Conservation (phyloP, 1,140 invertebrate species). For the Lethocerus indicus region DNA sequence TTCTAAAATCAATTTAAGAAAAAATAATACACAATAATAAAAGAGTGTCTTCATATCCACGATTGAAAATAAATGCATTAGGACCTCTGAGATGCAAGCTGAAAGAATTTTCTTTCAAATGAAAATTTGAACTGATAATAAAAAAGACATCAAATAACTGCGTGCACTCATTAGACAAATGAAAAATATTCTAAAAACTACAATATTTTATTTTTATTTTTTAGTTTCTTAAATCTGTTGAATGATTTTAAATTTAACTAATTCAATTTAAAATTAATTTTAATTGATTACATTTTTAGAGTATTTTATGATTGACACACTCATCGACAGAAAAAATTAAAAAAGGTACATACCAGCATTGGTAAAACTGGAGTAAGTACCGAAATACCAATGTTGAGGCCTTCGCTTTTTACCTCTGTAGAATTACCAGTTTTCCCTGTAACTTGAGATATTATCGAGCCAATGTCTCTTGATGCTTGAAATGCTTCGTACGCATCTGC, state of each 20-base stretch:
- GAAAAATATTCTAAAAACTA: too few species aligned
- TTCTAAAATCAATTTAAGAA: background rate
- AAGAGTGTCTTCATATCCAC: background rate
- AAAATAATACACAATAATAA: background rate
- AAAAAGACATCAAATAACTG: too few species aligned
- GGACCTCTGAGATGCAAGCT: too few species aligned
- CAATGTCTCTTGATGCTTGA: constrained; percentile 64
- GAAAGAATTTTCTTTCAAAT: too few species aligned
- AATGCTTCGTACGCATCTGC: constrained; percentile 73
- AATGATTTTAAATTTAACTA: too few species aligned
- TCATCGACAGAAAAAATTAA: background rate
- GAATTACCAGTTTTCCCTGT: constrained; percentile 17
- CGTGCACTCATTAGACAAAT: too few species aligned
- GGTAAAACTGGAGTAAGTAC: constrained; percentile 78
- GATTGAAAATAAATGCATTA: too few species aligned
- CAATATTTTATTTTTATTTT: too few species aligned
- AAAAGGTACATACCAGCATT: constrained; percentile 47
- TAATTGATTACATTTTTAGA: background rate
- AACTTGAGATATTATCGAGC: constrained; percentile 48
- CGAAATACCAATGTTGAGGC: constrained; percentile 30
- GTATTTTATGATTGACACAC: background rate
- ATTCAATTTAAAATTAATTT: background rate
- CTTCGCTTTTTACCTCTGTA: background rate
- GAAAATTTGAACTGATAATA: too few species aligned
- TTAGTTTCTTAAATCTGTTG: too few species aligned